Evolutionary conservation across 2,113 vertebrate species (phyloP), one percentile per base, ranked within the genome.

Genomic region (Oryzias melastigma): DNA sequence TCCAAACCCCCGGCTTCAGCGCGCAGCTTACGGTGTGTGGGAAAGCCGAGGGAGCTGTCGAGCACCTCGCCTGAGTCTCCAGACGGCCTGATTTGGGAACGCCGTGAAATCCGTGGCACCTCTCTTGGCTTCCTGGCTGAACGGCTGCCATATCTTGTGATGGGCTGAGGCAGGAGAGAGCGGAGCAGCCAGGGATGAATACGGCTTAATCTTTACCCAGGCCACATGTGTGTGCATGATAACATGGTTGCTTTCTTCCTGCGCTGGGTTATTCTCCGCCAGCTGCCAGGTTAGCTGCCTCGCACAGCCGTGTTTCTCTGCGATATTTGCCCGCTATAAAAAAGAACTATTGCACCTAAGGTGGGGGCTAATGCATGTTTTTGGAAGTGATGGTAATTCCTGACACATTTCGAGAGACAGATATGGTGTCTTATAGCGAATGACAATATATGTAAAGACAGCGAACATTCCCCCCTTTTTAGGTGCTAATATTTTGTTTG

Each of bases 211-310:
- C 91, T 92, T 88, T 84, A 88, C 90, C 87, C 89, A 74, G 91
- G 89, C 91, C 90, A 90, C 92, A 91, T 93, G 92, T 91, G 91
- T 85, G 88, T 85, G 89, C 89, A 87, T 91, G 92, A 93, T 93
- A 93, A 93, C 92, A 83, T 84, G 90, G 80, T 78, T 71, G 89
- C 92, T 91, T 92, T 91, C 90, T 91, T 91, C 87, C 87, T 45
- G 84, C 56, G 80, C 85, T 58, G 88, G 81, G 87, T 85, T 78
- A 78, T 85, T 88, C 85, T 86, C 73, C 71, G 76, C 74, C 86
- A 50, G 83, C 85, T 93, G 91, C 92, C 92, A 93, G 92, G 90
- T 91, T 89, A 84, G 91, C 91, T 82, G 90, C 89, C 81, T 82
- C 80, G 80, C 88, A 80, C 81, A 78, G 85, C 88, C 85, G 80